phyloP scores from a whole-genome alignment of 2,888 invertebrate genomes.

The Lithosia quadra region DNA sequence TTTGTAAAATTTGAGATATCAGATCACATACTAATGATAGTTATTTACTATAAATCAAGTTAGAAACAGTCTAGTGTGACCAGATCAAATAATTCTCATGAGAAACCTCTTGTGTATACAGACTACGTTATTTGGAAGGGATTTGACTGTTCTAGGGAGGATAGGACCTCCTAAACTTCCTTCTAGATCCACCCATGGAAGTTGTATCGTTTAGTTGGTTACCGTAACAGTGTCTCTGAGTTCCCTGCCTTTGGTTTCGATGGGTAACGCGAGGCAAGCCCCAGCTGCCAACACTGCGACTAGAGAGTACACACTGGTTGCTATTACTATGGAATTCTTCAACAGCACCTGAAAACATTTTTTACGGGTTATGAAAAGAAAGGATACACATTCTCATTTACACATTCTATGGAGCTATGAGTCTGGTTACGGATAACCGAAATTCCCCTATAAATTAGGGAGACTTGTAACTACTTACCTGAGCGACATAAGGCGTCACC shows the following conservation, averaged over 20 bases:
- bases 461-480: slow-evolving; percentile 83
- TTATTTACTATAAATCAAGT: neutral
- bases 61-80: neutral
- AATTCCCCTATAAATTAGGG: too few relatives aligned
- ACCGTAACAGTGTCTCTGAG: slow-evolving; percentile 85
- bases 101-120: too few relatives aligned
- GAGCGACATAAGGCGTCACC: slow-evolving; percentile 97
- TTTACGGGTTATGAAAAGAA: neutral
- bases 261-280: slow-evolving; percentile 93
- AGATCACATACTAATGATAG: slow-evolving; percentile 5
- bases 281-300: slow-evolving; percentile 92
- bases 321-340: slow-evolving; percentile 90
- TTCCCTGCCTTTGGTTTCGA: slow-evolving; percentile 93
- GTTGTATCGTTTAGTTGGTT: slow-evolving; percentile 50
- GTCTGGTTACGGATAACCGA: too few relatives aligned
- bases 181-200: neutral
- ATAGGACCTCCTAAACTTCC: neutral
- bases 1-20: neutral
- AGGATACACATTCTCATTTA: too few relatives aligned
- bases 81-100: too few relatives aligned
- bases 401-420: too few relatives aligned
- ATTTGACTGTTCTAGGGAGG: neutral
- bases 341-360: slow-evolving; percentile 88
- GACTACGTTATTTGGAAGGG: neutral
- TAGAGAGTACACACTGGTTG: slow-evolving; percentile 92